These are phyloP conservation scores for Toxostoma redivivum DNA, from an alignment of 2,113 vertebrate genomes.

Conservation along the genomic window DNA sequence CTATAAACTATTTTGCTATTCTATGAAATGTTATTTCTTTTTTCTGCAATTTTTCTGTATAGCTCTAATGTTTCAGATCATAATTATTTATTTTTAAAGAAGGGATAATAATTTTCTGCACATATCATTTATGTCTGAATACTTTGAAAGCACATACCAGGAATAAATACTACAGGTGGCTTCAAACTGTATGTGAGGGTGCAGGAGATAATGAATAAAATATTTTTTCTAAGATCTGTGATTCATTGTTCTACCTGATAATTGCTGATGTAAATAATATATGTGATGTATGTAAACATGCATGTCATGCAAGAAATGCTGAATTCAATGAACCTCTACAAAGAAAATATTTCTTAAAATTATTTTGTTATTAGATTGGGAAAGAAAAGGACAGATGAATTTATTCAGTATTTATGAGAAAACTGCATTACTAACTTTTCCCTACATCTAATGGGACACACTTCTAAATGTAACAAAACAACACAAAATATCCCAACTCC, in stretches of 20 bases:
- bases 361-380: not conserved
- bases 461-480: not conserved
- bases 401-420: not conserved
- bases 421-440: not conserved
- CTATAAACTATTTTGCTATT: not conserved
- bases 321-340: not conserved
- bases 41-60: not conserved
- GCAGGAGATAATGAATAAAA: not conserved
- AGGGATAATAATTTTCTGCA: not conserved
- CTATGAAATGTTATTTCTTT: not conserved
- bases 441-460: not conserved
- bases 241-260: not conserved
- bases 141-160: not conserved
- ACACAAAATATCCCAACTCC: not conserved
- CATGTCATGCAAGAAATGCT: not conserved
- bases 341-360: not conserved
- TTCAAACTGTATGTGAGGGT: not conserved
- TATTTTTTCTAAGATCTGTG: not conserved
- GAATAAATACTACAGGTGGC: not conserved
- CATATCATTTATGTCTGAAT: not conserved
- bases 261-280: not conserved
- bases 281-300: not conserved
- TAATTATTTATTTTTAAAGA: not conserved
- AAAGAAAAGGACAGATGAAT: not conserved
- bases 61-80: not conserved